Conservation (phyloP, 2,888 invertebrate species). For the Neocrepidodera transversa region DNA sequence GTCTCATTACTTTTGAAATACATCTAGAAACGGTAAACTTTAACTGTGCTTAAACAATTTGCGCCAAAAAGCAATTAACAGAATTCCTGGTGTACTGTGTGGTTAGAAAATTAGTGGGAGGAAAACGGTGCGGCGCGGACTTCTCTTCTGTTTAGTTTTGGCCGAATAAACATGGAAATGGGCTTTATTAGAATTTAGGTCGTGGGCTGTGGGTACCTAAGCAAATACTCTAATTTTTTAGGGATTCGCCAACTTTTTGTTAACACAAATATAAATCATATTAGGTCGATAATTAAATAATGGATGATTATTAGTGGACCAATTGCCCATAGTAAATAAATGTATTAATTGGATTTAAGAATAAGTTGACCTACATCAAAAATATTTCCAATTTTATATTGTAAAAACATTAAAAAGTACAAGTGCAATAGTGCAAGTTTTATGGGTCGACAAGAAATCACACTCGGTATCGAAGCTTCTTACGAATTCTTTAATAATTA, state of each 20-base stretch:
- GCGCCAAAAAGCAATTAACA: slow-evolving; percentile 55
- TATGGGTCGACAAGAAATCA: no score
- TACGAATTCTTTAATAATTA: no score
- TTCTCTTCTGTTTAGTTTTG: slow-evolving; percentile 48
- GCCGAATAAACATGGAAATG: slow-evolving; percentile 54
- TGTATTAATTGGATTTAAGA: no score
- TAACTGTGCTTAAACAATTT: slow-evolving; percentile 49
- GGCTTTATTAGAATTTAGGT: slow-evolving; percentile 51
- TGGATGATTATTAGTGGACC: slow-evolving; percentile 15
- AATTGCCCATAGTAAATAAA: slow-evolving; percentile 1
- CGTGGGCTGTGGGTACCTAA: slow-evolving; percentile 46
- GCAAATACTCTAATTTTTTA: slow-evolving; percentile 50
- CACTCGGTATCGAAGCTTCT: no score
- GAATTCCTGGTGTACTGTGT: slow-evolving; percentile 53
- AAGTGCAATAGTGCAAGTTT: no score
- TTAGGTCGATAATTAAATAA: background rate
- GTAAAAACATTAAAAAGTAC: no score
- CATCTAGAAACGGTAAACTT: slow-evolving; percentile 27
- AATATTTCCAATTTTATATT: background rate
- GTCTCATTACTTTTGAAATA: slow-evolving; percentile 31
- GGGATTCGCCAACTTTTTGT: slow-evolving; percentile 21
- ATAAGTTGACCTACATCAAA: background rate
- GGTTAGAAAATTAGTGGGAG: slow-evolving; percentile 55
- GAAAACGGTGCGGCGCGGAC: slow-evolving; percentile 48
- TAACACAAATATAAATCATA: slow-evolving; percentile 29